Percentiles rank a stretch among this genome's conserved stretches.
These are phyloP conservation scores for Stegodyphus mimosarum DNA, from an alignment of 1,140 invertebrate genomes.

Conservation along the genomic window DNA sequence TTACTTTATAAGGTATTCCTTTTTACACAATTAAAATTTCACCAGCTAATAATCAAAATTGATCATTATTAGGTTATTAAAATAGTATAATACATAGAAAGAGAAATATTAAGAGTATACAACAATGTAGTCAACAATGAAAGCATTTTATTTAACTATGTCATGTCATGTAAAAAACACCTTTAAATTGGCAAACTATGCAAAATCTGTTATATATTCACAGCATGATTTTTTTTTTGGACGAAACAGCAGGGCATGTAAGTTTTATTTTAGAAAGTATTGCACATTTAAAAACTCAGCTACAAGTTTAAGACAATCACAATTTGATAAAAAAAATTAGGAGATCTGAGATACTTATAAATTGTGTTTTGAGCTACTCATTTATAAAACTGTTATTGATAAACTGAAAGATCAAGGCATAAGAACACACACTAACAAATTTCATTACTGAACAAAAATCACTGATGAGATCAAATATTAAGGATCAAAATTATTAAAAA, in stretches of 20 bases:
- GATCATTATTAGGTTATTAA: no score
- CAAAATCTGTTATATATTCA: constrained; percentile 38
- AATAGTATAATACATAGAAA: no score
- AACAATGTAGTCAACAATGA: constrained; percentile 6
- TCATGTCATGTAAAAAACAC: constrained; percentile 43
- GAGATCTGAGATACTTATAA: not conserved
- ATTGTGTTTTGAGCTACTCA: not conserved
- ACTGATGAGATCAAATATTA: not conserved
- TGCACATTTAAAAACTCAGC: constrained; percentile 35
- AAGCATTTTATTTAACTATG: constrained; percentile 38
- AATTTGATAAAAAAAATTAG: not conserved
- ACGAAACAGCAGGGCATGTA: constrained; percentile 56
- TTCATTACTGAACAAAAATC: not conserved
- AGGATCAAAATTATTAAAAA: not conserved
- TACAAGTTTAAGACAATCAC: constrained; percentile 6
- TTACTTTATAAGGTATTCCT: no score
- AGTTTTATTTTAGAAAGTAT: constrained; percentile 36
- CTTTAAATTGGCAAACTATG: constrained; percentile 12
- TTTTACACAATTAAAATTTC: no score
- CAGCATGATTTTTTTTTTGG: constrained; percentile 24
- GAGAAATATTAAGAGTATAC: not conserved
- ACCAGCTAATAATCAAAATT: no score
- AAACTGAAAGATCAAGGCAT: not conserved
- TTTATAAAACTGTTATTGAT: not conserved
- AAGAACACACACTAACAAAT: not conserved